Base-by-base conservation (phyloP, 1,140 invertebrate species). In the Drosophila prosaltans region DNA sequence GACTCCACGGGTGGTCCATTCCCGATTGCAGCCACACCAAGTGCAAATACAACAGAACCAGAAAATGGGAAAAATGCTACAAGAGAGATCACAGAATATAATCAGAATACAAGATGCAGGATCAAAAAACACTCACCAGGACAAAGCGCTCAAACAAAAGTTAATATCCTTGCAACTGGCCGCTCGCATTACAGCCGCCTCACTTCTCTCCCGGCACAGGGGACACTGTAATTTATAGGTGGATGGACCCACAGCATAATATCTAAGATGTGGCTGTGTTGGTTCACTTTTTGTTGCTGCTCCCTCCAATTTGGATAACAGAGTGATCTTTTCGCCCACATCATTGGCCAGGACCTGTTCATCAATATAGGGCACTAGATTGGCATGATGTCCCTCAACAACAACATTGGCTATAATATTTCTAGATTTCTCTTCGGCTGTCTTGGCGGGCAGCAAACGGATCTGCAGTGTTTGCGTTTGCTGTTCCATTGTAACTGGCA, bases 11-110 rank as follows among this genome's bases (percentile, higher is more conserved):
- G 88, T 90, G 65, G 73, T 91, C 82, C 88, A 91, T 54, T 92
- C 90, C n/a, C 90, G 81, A 61, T 90, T 91, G 70, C 91, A 92
- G 54, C 88, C 88, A 41, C 88, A 92, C 80, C 91, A 92, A 40
- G 90, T 91, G 74, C 80, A 84, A 5, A 92, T 58, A 43, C 91
- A 92, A 41, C 91, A 92, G 30, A 92, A 62, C 88, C 91, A 92
- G 32, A 92, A 91, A 8, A 92, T 67, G 3, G 91, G 91, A 58
- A 92, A 91, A 21, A 91, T 66, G 48, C 91, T 92, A 8, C 3
- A 40, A 21, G 28, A 16, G 1, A 5, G 30, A 16, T 16, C 16
- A 16, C 16, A 16, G 16, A 16, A 16, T 16, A 16, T 16, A 16
- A 0, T 16, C 16, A 16, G 16, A 16, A 16, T 16, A 16, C 16